phyloP scores from a whole-genome alignment of 2,113 vertebrate genomes.

The Melanotaenia duboulayi region DNA sequence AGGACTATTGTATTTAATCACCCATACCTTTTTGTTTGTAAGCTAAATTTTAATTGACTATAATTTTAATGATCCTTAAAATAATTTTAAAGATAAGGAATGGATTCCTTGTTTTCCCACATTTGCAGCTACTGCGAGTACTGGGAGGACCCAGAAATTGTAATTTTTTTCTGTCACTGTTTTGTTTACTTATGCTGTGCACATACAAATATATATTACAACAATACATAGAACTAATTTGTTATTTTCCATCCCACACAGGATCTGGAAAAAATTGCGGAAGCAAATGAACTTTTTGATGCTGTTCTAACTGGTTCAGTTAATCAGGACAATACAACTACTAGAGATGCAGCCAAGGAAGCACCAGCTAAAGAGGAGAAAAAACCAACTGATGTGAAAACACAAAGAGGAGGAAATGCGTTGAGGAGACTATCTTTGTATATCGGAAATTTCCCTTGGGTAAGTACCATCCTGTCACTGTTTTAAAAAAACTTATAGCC shows the following conservation, averaged over 20 bases:
- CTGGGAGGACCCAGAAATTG: background rate
- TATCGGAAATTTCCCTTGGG: slow-evolving; percentile 95
- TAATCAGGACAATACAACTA: slow-evolving; percentile 72
- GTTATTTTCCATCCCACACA: slow-evolving; percentile 60
- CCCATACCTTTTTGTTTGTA: too few species aligned
- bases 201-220: background rate
- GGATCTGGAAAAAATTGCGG: slow-evolving; percentile 87
- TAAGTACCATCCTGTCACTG: slow-evolving; percentile 74
- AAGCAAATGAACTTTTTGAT: slow-evolving; percentile 94
- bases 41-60: too few species aligned
- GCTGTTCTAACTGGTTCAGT: slow-evolving; percentile 90
- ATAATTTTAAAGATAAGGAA: too few species aligned
- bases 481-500: too few species aligned
- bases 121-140: too few species aligned
- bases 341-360: slow-evolving; percentile 48
- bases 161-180: background rate
- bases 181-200: background rate
- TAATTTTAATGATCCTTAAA: background rate
- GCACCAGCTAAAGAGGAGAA: slow-evolving; percentile 73
- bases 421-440: slow-evolving; percentile 86
- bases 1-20: too few species aligned
- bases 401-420: slow-evolving; percentile 78
- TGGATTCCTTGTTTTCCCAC: background rate
- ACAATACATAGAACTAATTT: background rate
- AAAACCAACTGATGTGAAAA: slow-evolving; percentile 82